Evolutionary conservation across 2,797 vertebrate species (phyloP).

Genomic region (Coilia nasus): DNA sequence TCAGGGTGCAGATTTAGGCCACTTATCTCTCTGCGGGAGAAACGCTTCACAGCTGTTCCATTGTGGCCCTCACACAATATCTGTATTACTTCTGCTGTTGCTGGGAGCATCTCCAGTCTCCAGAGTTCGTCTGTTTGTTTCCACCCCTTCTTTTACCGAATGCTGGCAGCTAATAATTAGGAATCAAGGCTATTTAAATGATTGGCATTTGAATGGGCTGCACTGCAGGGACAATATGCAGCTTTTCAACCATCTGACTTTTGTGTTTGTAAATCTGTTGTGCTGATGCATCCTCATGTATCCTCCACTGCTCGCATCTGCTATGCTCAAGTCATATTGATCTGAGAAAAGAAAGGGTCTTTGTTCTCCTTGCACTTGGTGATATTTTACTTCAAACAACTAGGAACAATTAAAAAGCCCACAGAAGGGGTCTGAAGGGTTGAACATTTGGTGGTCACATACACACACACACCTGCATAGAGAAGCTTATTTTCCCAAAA

Average conservation of each 20-base stretch:
- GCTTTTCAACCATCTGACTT: not conserved
- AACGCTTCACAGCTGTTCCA: not conserved
- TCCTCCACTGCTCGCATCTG: not conserved
- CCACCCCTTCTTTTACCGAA: not conserved
- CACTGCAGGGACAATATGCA: not conserved
- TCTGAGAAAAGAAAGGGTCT: not conserved
- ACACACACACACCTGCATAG: not conserved
- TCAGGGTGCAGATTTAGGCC: not conserved
- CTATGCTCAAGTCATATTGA: not conserved
- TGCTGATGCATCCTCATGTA: not conserved
- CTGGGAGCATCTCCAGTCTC: not conserved
- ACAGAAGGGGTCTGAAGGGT: not conserved
- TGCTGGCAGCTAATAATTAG: not conserved
- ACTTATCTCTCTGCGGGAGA: not conserved
- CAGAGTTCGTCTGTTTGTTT: not conserved
- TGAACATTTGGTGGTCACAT: not conserved
- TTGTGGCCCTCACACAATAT: not conserved
- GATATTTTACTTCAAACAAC: not conserved
- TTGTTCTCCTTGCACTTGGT: not conserved
- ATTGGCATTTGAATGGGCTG: not conserved
- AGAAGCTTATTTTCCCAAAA: constrained; percentile 35
- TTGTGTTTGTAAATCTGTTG: not conserved
- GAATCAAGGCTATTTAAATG: not conserved
- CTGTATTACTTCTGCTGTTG: no score
- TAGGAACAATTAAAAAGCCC: not conserved